A percentile compares a stretch with the other conserved stretches of the same genome.
Evolutionary conservation across 2,797 vertebrate species (phyloP).

Genomic region (Gallirallus australis): DNA sequence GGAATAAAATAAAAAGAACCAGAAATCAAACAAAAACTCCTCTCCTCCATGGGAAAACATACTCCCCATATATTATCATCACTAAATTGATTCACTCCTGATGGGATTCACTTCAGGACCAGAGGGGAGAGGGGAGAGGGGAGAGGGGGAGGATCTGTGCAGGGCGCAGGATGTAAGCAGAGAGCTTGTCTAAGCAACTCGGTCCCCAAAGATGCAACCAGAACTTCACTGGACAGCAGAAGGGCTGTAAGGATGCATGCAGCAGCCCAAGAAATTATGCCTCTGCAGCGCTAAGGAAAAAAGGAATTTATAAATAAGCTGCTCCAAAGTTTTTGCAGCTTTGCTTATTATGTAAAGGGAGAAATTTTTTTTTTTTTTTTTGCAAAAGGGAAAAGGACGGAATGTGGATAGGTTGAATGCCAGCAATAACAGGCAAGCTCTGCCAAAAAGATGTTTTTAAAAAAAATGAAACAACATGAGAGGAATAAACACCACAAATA

Average conservation of each 20-base stretch:
- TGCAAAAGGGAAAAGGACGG: not conserved
- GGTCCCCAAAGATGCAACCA: not conserved
- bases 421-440: accelerated
- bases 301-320: not conserved
- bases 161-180: accelerated
- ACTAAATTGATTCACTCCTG: accelerated
- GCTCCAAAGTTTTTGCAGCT: not conserved
- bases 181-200: not conserved
- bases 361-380: not conserved
- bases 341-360: not conserved
- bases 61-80: not conserved
- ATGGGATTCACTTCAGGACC: accelerated
- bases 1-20: not conserved
- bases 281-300: not conserved
- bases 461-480: not conserved
- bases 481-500: not conserved
- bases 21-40: too few species aligned
- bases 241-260: not conserved
- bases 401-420: not conserved
- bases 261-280: not conserved
- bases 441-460: not conserved
- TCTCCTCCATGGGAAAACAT: not conserved
- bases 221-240: not conserved
- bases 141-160: not conserved
- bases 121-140: not conserved